A percentile compares a stretch with the other conserved stretches of the same genome.
phyloP scores from a whole-genome alignment of 2,797 vertebrate genomes.

The Epinephelus malabaricus region DNA sequence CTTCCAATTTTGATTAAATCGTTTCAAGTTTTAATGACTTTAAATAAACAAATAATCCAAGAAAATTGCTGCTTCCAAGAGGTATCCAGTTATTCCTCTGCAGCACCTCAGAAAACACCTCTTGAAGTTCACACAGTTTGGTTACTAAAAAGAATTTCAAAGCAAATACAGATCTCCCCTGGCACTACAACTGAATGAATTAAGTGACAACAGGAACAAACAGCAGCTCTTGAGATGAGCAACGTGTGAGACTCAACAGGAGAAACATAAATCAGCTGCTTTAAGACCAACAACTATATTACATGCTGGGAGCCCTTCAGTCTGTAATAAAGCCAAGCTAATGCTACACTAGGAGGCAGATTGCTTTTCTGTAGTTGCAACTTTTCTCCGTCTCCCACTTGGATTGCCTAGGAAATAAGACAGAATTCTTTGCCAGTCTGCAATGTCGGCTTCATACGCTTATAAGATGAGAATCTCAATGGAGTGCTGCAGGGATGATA shows the following conservation, averaged over 20 bases:
- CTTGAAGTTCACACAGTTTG: conserved; percentile 5
- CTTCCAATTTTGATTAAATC: conserved; percentile 29
- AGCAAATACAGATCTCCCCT: conserved; percentile 11
- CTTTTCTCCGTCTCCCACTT: not conserved
- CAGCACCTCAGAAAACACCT: conserved; percentile 12
- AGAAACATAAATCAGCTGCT: conserved; percentile 20
- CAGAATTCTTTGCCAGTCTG: not conserved
- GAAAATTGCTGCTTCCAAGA: not conserved
- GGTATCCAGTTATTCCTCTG: not conserved
- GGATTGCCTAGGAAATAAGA: conserved; percentile 1
- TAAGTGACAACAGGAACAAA: conserved; percentile 32
- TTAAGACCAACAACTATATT: conserved; percentile 9
- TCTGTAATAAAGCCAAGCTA: conserved; percentile 31
- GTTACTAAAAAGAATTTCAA: conserved; percentile 31
- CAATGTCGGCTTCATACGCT: not conserved
- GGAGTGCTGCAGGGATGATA: no score
- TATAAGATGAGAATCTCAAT: no score
- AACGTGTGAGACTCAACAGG: conserved; percentile 18
- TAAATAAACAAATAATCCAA: conserved; percentile 37
- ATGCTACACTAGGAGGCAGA: conserved; percentile 34
- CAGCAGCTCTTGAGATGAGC: conserved; percentile 21
- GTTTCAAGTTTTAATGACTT: conserved; percentile 14
- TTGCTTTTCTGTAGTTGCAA: conserved; percentile 4
- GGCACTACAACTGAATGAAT: conserved; percentile 33
- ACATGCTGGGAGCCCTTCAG: not conserved